Base-by-base conservation (phyloP, 2,797 vertebrate species). In the Syndactyla subalaris region DNA sequence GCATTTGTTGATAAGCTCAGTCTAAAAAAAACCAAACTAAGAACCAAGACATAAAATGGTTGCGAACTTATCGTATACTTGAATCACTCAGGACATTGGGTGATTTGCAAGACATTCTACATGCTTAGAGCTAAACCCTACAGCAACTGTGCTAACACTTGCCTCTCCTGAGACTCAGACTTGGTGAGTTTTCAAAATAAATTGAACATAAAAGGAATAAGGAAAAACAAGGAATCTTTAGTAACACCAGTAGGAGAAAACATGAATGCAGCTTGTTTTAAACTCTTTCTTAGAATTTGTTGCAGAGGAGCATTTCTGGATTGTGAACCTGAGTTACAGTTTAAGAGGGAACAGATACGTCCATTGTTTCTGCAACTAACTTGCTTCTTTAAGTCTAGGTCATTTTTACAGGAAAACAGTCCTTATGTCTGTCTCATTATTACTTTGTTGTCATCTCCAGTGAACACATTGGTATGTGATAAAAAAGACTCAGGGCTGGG, bases 141-240 rank as follows among this genome's bases (percentile, higher is more conserved):
- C 65, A 48, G 19, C 0, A 0, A 24, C 20, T 58, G 7, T 21
- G 20, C 17, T 45, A 59, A 55, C 3, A 14, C 41, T 71, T 52
- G 58, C 7, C n/a, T 65, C 66, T 65, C 34, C 38, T 58, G 61
- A 70, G 30, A 34, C 41, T 67, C 54, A 36, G 18, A 14, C 8
- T 23, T 63, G 12, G 20, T 41, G 49, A 38, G 16, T 61, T 54
- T 30, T 38, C 36, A 76, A 90, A 90, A 70, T 5, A 88, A 76
- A 20, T 5, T 6, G 34, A 71, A 58, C 74, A 32, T 12, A 32
- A 54, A 54, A 54, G 30, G 30, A 32, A 29, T 29, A 51, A 54
- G 52, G 52, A 67, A 55, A 43, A 26, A 3, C 12, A 75, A 4
- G 4, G 45, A 79, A 52, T 75, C 36, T 63, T 84, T 26, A 77